Conservation (phyloP, 2,113 vertebrate species). For the Megaleporinus macrocephalus region DNA sequence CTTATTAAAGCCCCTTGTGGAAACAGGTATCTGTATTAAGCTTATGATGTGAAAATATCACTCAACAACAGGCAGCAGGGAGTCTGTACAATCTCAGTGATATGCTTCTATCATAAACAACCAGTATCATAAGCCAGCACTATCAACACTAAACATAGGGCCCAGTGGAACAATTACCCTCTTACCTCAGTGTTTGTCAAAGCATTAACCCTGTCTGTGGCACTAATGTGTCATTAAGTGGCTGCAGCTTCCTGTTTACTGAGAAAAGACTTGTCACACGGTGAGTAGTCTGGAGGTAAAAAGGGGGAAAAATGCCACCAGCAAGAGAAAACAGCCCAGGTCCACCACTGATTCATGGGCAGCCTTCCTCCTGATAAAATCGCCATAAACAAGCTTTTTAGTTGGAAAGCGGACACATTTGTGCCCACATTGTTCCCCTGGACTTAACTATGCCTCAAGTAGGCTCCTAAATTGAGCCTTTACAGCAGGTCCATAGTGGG, state of each 20-base stretch:
- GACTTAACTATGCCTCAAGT: background rate
- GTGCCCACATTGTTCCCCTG: background rate
- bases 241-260: conserved; percentile 53
- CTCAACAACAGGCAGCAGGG: conserved; percentile 27
- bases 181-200: conserved; percentile 51
- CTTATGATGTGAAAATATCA: conserved; percentile 16
- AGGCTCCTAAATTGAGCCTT: background rate
- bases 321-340: background rate
- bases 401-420: background rate
- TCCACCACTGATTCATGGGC: background rate
- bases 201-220: conserved; percentile 41
- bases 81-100: conserved; percentile 7
- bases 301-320: background rate
- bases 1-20: background rate
- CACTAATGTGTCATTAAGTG: conserved; percentile 51
- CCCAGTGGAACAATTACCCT: conserved; percentile 37
- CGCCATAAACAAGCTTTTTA: background rate
- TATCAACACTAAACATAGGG: conserved; percentile 21
- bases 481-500: background rate
- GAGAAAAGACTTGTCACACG: conserved; percentile 26
- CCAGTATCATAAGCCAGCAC: conserved; percentile 12
- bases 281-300: background rate
- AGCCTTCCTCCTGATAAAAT: background rate
- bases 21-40: conserved; percentile 7
- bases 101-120: conserved; percentile 35